These are phyloP conservation scores for Agrotis exclamationis DNA, from an alignment of 2,888 invertebrate species.

Conservation along the genomic window DNA sequence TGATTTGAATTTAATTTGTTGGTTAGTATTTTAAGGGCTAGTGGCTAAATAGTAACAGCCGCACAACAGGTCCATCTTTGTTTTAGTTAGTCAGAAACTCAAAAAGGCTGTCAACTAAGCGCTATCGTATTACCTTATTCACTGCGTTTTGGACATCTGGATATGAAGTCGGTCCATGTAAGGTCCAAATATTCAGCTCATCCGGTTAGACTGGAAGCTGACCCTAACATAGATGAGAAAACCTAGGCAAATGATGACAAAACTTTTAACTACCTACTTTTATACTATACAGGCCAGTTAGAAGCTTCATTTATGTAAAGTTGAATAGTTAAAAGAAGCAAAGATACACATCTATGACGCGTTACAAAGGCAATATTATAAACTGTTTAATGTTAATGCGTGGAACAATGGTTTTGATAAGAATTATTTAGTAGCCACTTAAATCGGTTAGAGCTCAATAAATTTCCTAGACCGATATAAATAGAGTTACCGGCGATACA, in stretches of 20 bases:
- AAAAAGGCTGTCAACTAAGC: no score
- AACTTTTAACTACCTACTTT: conserved; percentile 16
- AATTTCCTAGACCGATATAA: conserved; percentile 55
- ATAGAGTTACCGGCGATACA: conserved; percentile 60
- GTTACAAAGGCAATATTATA: conserved; percentile 58
- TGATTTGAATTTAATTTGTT: conserved; percentile 74
- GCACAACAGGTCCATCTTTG: no score
- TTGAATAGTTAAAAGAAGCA: conserved; percentile 39
- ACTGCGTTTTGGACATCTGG: no score
- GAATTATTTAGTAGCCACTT: conserved; percentile 62
- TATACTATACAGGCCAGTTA: conserved; percentile 21
- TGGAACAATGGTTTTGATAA: conserved; percentile 62
- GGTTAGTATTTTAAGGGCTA: conserved; percentile 5
- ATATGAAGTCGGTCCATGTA: no score
- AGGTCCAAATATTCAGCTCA: no score
- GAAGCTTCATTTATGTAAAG: conserved; percentile 17
- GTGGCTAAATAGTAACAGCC: no score
- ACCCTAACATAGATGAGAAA: no score
- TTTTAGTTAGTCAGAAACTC: no score
- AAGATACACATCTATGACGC: conserved; percentile 55
- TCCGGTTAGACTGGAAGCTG: no score
- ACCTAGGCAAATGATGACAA: no score
- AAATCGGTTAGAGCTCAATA: conserved; percentile 48
- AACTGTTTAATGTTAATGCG: conserved; percentile 57
- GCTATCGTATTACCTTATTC: no score